Conservation (phyloP, 2,113 vertebrate genomes). For the Nycticryphes semicollaris region DNA sequence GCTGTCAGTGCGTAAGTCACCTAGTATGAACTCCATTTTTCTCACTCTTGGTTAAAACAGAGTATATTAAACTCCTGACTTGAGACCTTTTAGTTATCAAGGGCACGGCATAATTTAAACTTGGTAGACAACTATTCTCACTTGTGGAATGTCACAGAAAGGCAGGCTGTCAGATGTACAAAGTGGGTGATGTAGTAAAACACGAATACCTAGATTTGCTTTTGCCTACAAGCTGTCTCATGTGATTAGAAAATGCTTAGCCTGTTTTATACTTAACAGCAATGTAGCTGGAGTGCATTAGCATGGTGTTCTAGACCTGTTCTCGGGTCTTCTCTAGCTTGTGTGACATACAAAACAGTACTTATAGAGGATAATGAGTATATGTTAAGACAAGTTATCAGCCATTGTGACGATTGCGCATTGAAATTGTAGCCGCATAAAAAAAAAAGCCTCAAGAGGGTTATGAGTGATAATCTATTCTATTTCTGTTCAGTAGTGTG, state of each 20-base stretch:
- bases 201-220: not conserved
- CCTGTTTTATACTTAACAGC: not conserved
- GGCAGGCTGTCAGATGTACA: not conserved
- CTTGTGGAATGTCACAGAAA: not conserved
- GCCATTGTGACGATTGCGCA: not conserved
- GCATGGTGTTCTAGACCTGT: not conserved
- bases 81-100: not conserved
- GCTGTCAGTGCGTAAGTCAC: not conserved
- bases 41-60: not conserved
- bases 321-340: not conserved
- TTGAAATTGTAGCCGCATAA: not conserved
- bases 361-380: too few relatives aligned
- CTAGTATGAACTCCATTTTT: not conserved
- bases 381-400: not conserved
- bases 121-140: not conserved
- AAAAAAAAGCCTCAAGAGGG: not conserved
- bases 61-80: not conserved
- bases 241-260: not conserved
- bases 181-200: not conserved
- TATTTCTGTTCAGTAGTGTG: not conserved
- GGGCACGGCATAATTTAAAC: not conserved
- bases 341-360: not conserved
- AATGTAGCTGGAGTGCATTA: not conserved
- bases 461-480: not conserved
- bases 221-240: not conserved